These are phyloP conservation scores for Neotoma lepida DNA, from an alignment of 2,113 vertebrate genomes.

Conservation along the genomic window DNA sequence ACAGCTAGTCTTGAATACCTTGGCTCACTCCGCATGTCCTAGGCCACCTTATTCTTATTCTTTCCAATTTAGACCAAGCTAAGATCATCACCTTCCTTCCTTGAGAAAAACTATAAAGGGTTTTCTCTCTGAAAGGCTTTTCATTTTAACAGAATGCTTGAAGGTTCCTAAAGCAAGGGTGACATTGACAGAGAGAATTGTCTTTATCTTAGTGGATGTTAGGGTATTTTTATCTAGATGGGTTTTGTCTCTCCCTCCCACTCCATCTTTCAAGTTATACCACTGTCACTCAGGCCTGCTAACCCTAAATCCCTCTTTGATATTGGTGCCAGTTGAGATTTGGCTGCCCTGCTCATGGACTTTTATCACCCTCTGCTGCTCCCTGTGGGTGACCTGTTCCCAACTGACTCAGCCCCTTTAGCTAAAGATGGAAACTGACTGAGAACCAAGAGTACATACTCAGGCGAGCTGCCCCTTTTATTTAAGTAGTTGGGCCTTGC, in stretches of 20 bases:
- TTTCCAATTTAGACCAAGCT: neutral
- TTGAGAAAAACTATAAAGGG: conserved; percentile 48
- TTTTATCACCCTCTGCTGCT: conserved; percentile 62
- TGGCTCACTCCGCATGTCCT: neutral
- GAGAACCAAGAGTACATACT: conserved; percentile 47
- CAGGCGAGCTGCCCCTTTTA: conserved; percentile 52
- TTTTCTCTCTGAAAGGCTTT: conserved; percentile 40
- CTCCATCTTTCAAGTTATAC: conserved; percentile 47
- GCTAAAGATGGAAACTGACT: conserved; percentile 70
- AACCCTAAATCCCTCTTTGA: conserved; percentile 72
- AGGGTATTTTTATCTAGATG: conserved; percentile 64
- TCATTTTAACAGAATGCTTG: conserved; percentile 38
- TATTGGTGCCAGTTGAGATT: conserved; percentile 72
- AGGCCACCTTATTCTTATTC: neutral
- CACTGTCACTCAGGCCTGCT: conserved; percentile 62
- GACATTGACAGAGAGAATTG: conserved; percentile 49
- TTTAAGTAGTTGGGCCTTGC: conserved; percentile 18
- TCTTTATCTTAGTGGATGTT: conserved; percentile 42
- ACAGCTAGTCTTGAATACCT: conserved; percentile 33
- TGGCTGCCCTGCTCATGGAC: conserved; percentile 53
- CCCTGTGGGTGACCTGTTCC: conserved; percentile 65
- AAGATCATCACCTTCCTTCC: neutral
- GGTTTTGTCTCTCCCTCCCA: neutral
- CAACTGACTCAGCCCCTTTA: conserved; percentile 57
- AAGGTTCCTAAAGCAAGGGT: conserved; percentile 45